Evolutionary conservation across 2,113 vertebrate genomes (phyloP), one percentile per base, ranked within the genome.

Genomic region (Gymnogyps californianus): DNA sequence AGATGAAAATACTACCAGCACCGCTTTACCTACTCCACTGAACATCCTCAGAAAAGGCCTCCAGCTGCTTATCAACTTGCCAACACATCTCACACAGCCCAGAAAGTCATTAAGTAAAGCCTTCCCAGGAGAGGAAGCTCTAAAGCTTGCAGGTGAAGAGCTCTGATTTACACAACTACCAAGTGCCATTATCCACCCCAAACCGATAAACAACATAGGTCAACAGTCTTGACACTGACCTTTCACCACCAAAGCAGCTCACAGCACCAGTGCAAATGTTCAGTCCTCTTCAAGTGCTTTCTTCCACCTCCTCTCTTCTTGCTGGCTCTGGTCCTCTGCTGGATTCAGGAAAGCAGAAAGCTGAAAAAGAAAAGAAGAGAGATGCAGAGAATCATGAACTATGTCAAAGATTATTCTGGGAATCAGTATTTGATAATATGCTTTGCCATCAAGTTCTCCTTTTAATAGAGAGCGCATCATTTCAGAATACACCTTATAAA

Each of bases 301-400:
- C n/a, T 94, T 61, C 67, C 26, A 64, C 61, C 2, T 10, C 10
- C 22, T 31, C 19, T 93, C 74, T 59, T 75, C 84, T 76, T 79
- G 18, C n/a, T 72, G 46, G 19, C 57, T 81, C n/a, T 42, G 32
- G 28, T 89, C 57, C 42, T 61, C 52, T 76, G 18, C 58, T 61
- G 81, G 77, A 57, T 82, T 86, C 65, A 69, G 34, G 36, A 82
- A 93, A 88, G 59, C n/a, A 83, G 71, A 88, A 91, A 96, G 42
- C 87, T 96, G 83, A 51, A 92, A 31, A 17, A 81, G 28, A 52
- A 38, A 7, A 52, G 2, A 44, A 94, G 12, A 90, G 19, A 72
- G 21, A 89, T 40, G 24, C 38, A 91, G 57, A 88, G 51, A 85
- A 76, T 40, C 24, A 66, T 22, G 10, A 79, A 61, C n/a, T 40